phyloP scores from a whole-genome alignment of 2,113 vertebrate genomes.

The Rhagologus leucostigma region DNA sequence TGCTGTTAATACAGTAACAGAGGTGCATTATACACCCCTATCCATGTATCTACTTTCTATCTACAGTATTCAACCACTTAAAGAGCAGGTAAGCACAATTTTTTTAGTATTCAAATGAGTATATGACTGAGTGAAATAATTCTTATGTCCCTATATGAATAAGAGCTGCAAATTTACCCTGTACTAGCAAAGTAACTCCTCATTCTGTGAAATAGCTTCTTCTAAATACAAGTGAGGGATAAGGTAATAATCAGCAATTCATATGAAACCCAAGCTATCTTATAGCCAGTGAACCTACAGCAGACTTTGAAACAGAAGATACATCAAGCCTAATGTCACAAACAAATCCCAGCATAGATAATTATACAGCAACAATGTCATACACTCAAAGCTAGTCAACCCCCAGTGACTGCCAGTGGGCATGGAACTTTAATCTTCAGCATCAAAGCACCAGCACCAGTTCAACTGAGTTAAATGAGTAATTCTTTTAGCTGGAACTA shows the following conservation, averaged over 20 bases:
- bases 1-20: background rate
- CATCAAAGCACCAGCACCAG: background rate
- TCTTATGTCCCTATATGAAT: background rate
- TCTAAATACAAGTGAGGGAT: background rate
- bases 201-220: background rate
- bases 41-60: background rate
- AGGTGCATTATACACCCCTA: background rate
- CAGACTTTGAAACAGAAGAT: background rate
- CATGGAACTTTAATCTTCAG: background rate
- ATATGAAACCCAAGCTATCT: background rate
- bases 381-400: background rate
- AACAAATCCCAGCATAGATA: background rate
- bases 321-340: background rate
- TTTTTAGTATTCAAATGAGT: background rate
- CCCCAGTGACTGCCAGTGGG: background rate
- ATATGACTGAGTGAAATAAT: background rate
- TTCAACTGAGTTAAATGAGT: background rate
- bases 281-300: background rate
- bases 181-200: background rate
- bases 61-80: background rate
- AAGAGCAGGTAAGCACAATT: background rate
- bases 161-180: background rate
- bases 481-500: background rate
- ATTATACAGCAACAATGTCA: background rate
- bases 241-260: background rate